Evolutionary conservation across 2,797 vertebrate species (phyloP).

Genomic region (Hippopotamyrus pictus): DNA sequence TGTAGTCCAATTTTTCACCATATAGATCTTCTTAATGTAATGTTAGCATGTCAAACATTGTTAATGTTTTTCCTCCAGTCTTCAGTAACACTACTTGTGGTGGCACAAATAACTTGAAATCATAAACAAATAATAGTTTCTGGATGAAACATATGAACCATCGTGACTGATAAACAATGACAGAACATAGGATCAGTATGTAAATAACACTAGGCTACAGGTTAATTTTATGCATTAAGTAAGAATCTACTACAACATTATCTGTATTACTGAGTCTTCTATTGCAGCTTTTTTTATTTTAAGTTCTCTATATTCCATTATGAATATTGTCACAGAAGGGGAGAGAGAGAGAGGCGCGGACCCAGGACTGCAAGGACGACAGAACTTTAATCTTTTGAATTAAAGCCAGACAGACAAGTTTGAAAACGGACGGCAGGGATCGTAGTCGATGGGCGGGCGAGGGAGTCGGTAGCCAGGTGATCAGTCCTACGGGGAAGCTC

Average conservation of each 20-base stretch:
- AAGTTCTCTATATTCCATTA: neutral
- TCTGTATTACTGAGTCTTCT: neutral
- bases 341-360: too few species aligned
- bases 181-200: neutral
- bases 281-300: neutral
- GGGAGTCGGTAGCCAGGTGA: too few species aligned
- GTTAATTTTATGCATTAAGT: neutral
- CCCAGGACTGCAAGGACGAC: too few species aligned
- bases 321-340: too few species aligned
- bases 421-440: too few species aligned
- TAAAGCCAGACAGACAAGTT: too few species aligned
- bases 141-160: neutral
- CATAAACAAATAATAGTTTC: neutral
- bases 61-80: neutral
- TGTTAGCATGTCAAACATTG: neutral
- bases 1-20: neutral
- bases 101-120: neutral
- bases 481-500: too few species aligned
- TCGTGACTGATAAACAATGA: neutral
- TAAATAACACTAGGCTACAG: neutral
- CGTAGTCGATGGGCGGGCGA: too few species aligned
- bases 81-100: neutral
- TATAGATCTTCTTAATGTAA: neutral
- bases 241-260: neutral
- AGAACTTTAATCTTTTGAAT: too few species aligned